These are phyloP conservation scores for Danio jaintianensis DNA, from an alignment of 2,797 vertebrate genomes.

Conservation along the genomic window DNA sequence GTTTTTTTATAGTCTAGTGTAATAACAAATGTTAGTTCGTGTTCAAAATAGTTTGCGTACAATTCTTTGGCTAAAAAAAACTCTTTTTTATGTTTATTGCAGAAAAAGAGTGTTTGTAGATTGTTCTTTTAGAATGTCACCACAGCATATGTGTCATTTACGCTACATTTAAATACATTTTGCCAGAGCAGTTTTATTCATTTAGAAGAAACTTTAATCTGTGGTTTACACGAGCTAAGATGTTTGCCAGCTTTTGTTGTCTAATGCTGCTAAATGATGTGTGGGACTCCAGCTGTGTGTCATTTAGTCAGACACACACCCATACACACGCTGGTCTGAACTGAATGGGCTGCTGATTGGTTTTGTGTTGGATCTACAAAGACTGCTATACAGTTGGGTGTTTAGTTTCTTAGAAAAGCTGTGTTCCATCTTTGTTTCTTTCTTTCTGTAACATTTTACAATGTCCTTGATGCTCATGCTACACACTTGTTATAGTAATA, in stretches of 20 bases:
- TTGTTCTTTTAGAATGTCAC: conserved; percentile 3
- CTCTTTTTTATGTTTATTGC: no score
- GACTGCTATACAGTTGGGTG: conserved; percentile 41
- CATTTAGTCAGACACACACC: conserved; percentile 43
- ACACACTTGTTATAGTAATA: not conserved
- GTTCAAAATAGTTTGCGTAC: not conserved
- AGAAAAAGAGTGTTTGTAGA: not conserved
- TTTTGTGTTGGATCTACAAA: conserved; percentile 53
- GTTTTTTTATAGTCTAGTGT: no score
- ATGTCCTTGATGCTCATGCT: not conserved
- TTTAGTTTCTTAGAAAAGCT: conserved; percentile 39
- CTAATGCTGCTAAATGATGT: conserved; percentile 67
- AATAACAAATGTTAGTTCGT: no score
- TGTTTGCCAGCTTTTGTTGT: conserved; percentile 47
- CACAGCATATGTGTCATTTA: conserved; percentile 19
- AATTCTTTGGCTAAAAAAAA: not conserved
- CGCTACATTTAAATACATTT: conserved; percentile 44
- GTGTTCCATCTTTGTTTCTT: conserved; percentile 15
- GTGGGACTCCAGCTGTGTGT: conserved; percentile 56
- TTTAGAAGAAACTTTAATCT: conserved; percentile 37
- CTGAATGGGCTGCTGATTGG: conserved; percentile 61
- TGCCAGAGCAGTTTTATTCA: conserved; percentile 7
- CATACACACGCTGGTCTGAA: conserved; percentile 26
- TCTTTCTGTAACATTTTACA: not conserved
- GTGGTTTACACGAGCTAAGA: conserved; percentile 36